Base-by-base conservation (phyloP, 2,113 vertebrate species). In the Laterallus jamaicensis region DNA sequence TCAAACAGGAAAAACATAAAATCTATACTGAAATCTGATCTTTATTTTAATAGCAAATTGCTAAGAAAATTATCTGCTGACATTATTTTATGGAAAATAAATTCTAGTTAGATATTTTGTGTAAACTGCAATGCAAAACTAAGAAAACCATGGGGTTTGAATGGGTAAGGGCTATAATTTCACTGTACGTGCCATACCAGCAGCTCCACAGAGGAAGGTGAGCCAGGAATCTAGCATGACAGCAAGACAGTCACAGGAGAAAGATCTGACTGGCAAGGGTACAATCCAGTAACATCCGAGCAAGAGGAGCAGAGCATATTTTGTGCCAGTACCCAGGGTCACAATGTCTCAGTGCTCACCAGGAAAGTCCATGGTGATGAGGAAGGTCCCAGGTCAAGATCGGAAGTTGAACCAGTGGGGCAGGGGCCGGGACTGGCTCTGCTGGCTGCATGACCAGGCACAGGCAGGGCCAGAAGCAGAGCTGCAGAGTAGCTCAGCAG, bases 11-110 rank as follows among this genome's bases (percentile, higher is more conserved):
- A 96, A 96, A 86, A 11, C 81, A 19, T 49, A 94, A 80, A 86
- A 93, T 86, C 82, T 82, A 5, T 92, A 24, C 26, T 58, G 74
- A 88, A 93, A 92, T 89, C 68, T 90, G 91, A 63, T 93, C 55
- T 47, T 91, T 94, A 64, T 95, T 95, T 92, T 91, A 91, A 88
- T 95, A 78, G 29, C 4, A 15, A 76, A 19, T 71, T 78, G 66
- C 56, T 66, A 75, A 69, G 40, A 86, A 85, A 91, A 91, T 84
- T 62, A 91, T 74, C 78, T 49, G 40, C 67, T 89, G 81, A 62
- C 37, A 63, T 88, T 69, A 73, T 88, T 96, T 86, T 82, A 55
- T 11, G 32, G 40, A 73, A 91, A 89, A 73, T 73, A 87, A 89
- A 71, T 69, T 81, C 35, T 24, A 50, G 24, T 56, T 71, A 58